These are phyloP conservation scores for Probaryconus sp. DNA, from an alignment of 1,140 invertebrate genomes.

Conservation along the genomic window DNA sequence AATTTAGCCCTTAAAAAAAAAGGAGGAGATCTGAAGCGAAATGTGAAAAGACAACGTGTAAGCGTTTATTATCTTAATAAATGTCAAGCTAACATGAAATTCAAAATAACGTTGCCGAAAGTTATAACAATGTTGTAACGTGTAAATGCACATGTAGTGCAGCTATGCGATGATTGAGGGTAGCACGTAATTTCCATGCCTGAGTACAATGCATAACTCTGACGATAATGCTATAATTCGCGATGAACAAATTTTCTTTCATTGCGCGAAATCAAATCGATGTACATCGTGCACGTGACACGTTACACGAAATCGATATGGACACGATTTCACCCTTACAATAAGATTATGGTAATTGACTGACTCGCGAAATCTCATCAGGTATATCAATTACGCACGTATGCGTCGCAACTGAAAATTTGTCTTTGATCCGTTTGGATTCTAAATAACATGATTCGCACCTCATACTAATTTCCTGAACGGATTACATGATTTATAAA, in stretches of 20 bases:
- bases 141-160: neutral
- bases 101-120: too few species aligned
- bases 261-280: conserved; percentile 65
- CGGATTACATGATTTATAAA: conserved; percentile 55
- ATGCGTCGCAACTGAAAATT: conserved; percentile 71
- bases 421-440: conserved; percentile 73
- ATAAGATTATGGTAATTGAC: conserved; percentile 77
- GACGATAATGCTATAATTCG: conserved; percentile 39
- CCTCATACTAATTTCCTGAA: conserved; percentile 66
- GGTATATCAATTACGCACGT: conserved; percentile 75
- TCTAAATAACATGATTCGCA: conserved; percentile 72
- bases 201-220: conserved; percentile 49
- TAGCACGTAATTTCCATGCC: conserved; percentile 25
- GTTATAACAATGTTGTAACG: too few species aligned
- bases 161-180: conserved; percentile 16
- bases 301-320: conserved; percentile 65
- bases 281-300: conserved; percentile 61
- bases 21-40: too few species aligned
- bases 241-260: conserved; percentile 41
- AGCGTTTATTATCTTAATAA: too few species aligned
- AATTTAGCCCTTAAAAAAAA: too few species aligned
- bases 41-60: too few species aligned
- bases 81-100: too few species aligned
- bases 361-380: conserved; percentile 75
- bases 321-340: conserved; percentile 57